phyloP scores from a whole-genome alignment of 2,113 vertebrate species.

The Elephantulus edwardii region DNA sequence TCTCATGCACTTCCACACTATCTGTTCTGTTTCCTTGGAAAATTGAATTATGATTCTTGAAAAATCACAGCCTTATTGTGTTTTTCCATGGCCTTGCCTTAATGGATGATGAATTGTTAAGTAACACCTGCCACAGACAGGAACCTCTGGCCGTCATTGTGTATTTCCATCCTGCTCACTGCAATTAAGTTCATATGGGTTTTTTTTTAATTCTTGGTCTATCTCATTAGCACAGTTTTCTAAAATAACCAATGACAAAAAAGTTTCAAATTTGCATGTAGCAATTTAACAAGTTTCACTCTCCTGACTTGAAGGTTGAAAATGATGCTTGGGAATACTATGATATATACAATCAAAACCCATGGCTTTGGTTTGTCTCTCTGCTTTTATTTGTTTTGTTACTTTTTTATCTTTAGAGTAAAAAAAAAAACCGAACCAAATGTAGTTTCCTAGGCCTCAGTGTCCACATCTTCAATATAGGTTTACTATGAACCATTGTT shows the following conservation, averaged over 20 bases:
- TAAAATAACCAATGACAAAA: conserved; percentile 59
- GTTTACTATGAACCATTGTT: not conserved
- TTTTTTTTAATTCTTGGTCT: conserved; percentile 63
- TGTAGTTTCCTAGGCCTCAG: not conserved
- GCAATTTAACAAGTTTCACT: conserved; percentile 52
- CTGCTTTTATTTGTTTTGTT: not conserved
- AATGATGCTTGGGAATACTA: not conserved
- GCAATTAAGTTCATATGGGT: conserved; percentile 65
- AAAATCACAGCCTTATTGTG: conserved; percentile 68
- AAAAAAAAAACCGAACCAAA: not conserved
- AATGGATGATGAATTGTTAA: conserved; percentile 73
- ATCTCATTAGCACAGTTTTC: conserved; percentile 65
- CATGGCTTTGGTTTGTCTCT: not conserved
- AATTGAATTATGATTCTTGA: conserved; percentile 73
- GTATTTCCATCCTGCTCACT: conserved; percentile 40
- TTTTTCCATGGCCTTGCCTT: conserved; percentile 60
- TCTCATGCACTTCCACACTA: conserved; percentile 52
- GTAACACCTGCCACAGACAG: conserved; percentile 62
- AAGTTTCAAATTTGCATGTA: conserved; percentile 57
- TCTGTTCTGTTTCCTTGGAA: conserved; percentile 73
- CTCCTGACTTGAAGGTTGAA: conserved; percentile 37
- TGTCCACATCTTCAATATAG: not conserved
- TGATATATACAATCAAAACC: not conserved
- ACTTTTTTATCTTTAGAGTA: not conserved
- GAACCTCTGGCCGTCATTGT: conserved; percentile 14